Conservation (phyloP, 2,113 vertebrate genomes). For the Aegotheles bennettii region DNA sequence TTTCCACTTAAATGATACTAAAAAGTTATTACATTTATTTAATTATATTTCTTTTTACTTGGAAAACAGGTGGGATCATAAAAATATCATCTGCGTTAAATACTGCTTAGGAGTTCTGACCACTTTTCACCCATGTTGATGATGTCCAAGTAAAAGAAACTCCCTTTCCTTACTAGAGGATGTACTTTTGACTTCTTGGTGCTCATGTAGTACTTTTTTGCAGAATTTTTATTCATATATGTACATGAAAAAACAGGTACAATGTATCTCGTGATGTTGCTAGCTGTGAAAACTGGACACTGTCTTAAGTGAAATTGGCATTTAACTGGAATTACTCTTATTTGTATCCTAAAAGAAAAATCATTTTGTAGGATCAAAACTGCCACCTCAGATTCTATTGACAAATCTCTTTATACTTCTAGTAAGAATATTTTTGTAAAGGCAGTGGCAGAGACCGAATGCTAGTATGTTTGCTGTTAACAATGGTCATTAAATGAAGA, state of each 20-base stretch:
- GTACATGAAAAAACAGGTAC: neutral
- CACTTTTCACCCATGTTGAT: neutral
- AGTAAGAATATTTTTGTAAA: neutral
- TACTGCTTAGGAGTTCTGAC: neutral
- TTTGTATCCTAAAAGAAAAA: neutral
- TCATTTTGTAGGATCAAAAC: neutral
- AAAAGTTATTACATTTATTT: neutral
- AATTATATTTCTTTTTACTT: neutral
- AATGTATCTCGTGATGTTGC: neutral
- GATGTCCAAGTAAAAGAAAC: neutral
- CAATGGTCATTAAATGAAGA: neutral
- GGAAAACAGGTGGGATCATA: neutral
- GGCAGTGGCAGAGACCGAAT: neutral
- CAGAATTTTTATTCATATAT: neutral
- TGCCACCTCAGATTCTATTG: neutral
- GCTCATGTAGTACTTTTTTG: neutral
- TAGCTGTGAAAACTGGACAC: neutral
- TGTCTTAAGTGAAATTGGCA: neutral
- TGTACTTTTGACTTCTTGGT: neutral
- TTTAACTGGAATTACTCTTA: neutral
- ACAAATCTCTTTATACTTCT: neutral
- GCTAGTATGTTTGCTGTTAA: neutral
- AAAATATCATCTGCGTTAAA: neutral
- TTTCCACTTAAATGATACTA: neutral
- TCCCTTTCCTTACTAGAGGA: neutral